Evolutionary conservation across 2,888 invertebrate species (phyloP).

Genomic region (Lasioglossum figueresi): DNA sequence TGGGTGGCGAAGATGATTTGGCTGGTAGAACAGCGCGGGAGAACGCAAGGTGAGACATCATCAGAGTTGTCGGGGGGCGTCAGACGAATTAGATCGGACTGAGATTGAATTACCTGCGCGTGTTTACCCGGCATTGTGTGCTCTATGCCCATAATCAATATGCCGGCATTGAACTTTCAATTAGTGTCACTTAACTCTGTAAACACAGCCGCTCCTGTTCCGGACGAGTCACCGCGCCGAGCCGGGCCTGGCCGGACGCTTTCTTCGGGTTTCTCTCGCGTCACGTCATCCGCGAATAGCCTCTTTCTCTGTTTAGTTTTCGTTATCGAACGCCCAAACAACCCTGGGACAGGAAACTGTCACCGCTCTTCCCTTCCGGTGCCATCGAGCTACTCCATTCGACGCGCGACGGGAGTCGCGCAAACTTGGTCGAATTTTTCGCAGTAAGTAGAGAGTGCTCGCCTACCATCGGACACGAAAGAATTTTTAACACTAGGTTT

Average conservation of each 20-base stretch:
- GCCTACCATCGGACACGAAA: no score
- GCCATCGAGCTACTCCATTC: not conserved
- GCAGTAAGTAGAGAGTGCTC: not conserved
- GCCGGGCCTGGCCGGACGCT: conserved; percentile 40
- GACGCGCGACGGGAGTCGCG: not conserved
- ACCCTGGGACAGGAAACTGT: conserved; percentile 42
- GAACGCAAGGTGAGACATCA: conserved; percentile 23
- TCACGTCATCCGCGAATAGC: conserved; percentile 30
- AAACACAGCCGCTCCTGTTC: conserved; percentile 81
- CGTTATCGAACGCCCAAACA: conserved; percentile 62
- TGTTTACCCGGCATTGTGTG: conserved; percentile 73
- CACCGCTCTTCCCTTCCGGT: conserved; percentile 12
- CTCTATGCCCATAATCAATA: conserved; percentile 78
- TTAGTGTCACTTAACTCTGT: conserved; percentile 83
- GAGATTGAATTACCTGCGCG: conserved; percentile 75
- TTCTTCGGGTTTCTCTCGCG: conserved; percentile 61
- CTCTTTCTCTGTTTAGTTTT: conserved; percentile 55
- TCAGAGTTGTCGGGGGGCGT: conserved; percentile 41
- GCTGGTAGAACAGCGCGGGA: conserved; percentile 8
- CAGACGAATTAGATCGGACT: conserved; percentile 72
- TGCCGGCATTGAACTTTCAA: conserved; percentile 81
- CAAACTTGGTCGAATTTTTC: not conserved
- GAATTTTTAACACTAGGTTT: no score
- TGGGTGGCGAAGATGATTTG: not conserved
- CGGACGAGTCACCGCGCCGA: conserved; percentile 42